Conservation (phyloP, 2,888 invertebrate species). For the Acronicta leporina region DNA sequence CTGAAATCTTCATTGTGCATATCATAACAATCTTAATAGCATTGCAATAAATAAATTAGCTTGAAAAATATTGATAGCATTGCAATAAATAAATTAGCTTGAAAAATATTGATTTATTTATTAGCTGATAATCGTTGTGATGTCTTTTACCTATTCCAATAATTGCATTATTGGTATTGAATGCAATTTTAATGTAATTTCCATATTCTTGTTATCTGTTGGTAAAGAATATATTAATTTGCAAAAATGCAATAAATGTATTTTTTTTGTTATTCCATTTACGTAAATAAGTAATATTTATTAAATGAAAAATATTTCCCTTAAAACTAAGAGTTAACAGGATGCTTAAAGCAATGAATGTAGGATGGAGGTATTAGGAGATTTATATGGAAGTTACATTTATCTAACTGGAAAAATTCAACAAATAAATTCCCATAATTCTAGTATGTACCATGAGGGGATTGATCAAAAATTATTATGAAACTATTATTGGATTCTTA, state of each 20-base stretch:
- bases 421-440: slow-evolving; percentile 54
- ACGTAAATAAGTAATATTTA: slow-evolving; percentile 9
- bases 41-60: slow-evolving; percentile 32
- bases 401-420: slow-evolving; percentile 44
- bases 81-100: slow-evolving; percentile 40
- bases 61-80: slow-evolving; percentile 24
- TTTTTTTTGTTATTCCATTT: slow-evolving; percentile 15
- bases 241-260: slow-evolving; percentile 2
- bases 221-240: slow-evolving; percentile 17
- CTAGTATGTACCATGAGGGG: slow-evolving; percentile 81
- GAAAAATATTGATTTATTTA: slow-evolving; percentile 57
- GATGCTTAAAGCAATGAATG: slow-evolving; percentile 61
- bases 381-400: slow-evolving; percentile 80
- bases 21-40: slow-evolving; percentile 22
- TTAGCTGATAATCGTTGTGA: slow-evolving; percentile 30
- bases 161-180: slow-evolving; percentile 40
- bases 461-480: slow-evolving; percentile 64
- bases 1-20: slow-evolving; percentile 17
- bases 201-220: slow-evolving; percentile 66
- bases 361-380: slow-evolving; percentile 54
- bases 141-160: slow-evolving; percentile 37
- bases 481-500: slow-evolving; percentile 63
- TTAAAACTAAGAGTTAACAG: slow-evolving; percentile 20
- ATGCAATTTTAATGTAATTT: slow-evolving; percentile 73
- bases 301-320: slow-evolving; percentile 7